Evolutionary conservation across 1,140 invertebrate genomes (phyloP).

Genomic region (Apis laboriosa): DNA sequence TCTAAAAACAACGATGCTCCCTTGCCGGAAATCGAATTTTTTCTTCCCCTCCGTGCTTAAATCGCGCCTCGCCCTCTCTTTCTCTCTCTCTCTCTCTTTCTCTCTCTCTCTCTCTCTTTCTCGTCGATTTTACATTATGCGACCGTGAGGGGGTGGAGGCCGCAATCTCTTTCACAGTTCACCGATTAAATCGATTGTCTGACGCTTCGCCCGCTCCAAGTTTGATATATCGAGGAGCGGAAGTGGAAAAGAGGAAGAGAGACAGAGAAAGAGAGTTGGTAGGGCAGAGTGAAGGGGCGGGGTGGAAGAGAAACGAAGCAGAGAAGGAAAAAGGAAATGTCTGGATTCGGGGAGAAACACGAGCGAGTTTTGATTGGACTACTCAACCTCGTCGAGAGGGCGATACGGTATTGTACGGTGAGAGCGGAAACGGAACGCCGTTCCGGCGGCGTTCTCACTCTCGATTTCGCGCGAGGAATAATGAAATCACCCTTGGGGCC

Average conservation of each 20-base stretch:
- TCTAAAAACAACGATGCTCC: slow-evolving; percentile 20
- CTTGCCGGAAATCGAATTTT: slow-evolving; percentile 53
- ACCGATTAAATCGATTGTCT: slow-evolving; percentile 72
- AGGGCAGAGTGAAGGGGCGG: neutral
- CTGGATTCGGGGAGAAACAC: slow-evolving; percentile 33
- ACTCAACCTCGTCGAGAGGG: neutral
- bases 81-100: neutral
- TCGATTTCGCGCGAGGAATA: slow-evolving; percentile 50
- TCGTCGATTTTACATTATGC: slow-evolving; percentile 62
- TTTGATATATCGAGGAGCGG: slow-evolving; percentile 64
- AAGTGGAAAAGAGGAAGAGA: neutral
- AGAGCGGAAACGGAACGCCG: slow-evolving; percentile 21
- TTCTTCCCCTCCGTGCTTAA: slow-evolving; percentile 34
- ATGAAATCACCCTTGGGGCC: slow-evolving; percentile 54
- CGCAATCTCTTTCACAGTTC: slow-evolving; percentile 69
- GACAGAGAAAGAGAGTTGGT: neutral
- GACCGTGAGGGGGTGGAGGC: slow-evolving; percentile 18
- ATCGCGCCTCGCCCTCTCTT: slow-evolving; percentile 18
- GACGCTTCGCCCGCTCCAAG: slow-evolving; percentile 56
- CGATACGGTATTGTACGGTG: neutral
- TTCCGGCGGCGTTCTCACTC: slow-evolving; percentile 3
- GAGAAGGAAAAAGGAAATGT: slow-evolving; percentile 33
- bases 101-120: neutral
- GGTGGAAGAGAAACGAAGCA: neutral
- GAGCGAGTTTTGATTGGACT: slow-evolving; percentile 51